Evolutionary conservation across 2,113 vertebrate genomes (phyloP).

Genomic region (crab-eating macaque (Macaca fascicularis)): T2T-MFA8v1.1 NC_088381.1:163914001-163914500

Average conservation of each 20-base stretch:
- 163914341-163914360: neutral
- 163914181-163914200: rapidly evolving
- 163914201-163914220: too few relatives aligned
- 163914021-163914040: neutral
- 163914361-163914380: neutral
- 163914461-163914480: neutral
- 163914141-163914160: neutral
- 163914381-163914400: neutral
- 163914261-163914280: neutral
- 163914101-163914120: neutral
- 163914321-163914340: neutral
- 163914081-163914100: rapidly evolving
- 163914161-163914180: neutral
- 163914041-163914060: too few relatives aligned
- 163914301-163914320: neutral
- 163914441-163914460: neutral
- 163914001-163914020: rapidly evolving
- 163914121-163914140: neutral
- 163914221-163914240: neutral
- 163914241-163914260: neutral
- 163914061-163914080: neutral
- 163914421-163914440: neutral
- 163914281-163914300: too few relatives aligned
- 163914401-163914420: neutral
- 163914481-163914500: neutral